Evolutionary conservation across 2,888 invertebrate species (phyloP).

Genomic region (Philopedon plagiatum): DNA sequence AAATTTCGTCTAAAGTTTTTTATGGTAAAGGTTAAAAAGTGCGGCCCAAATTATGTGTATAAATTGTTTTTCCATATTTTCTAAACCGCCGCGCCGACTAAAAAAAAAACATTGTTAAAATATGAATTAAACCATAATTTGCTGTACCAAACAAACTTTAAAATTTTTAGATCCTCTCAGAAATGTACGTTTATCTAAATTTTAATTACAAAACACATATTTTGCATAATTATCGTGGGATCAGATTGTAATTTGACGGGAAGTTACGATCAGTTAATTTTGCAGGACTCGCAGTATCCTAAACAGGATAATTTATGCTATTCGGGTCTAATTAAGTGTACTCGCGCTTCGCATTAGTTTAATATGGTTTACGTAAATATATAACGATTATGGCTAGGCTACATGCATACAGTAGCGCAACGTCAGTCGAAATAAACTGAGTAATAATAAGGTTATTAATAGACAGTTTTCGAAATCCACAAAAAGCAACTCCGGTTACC

Average conservation of each 20-base stretch:
- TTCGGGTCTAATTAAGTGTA: slow-evolving; percentile 59
- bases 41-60: too few relatives aligned
- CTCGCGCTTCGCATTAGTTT: slow-evolving; percentile 54
- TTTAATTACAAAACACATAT: not conserved
- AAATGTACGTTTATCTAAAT: too few relatives aligned
- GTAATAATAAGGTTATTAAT: not conserved
- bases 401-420: not conserved
- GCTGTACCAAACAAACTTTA: too few relatives aligned
- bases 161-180: too few relatives aligned
- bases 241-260: slow-evolving; percentile 59
- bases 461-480: too few relatives aligned
- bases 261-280: slow-evolving; percentile 65
- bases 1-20: too few relatives aligned
- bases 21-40: too few relatives aligned
- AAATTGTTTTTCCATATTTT: too few relatives aligned
- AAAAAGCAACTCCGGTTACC: too few relatives aligned
- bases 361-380: slow-evolving; percentile 55
- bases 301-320: slow-evolving; percentile 61
- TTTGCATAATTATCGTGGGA: slow-evolving; percentile 55
- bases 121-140: too few relatives aligned
- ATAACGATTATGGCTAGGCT: slow-evolving; percentile 15
- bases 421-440: not conserved
- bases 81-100: too few relatives aligned
- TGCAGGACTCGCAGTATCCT: slow-evolving; percentile 58
- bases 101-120: too few relatives aligned